These are phyloP conservation scores for Biston betularia DNA, from an alignment of 2,888 invertebrate species.

Conservation along the genomic window DNA sequence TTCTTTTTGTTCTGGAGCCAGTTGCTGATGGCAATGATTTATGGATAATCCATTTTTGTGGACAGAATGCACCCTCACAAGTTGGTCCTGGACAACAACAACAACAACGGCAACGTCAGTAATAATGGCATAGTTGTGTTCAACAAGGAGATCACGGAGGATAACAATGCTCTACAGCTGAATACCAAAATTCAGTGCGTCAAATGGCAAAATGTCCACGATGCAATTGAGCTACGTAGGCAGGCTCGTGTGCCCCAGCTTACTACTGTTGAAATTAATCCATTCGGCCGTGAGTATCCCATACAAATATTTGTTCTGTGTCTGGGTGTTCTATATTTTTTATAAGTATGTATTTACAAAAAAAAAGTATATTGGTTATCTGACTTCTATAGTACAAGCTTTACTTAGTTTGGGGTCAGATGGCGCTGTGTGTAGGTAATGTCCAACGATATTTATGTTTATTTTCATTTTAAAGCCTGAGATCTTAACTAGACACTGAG, in stretches of 20 bases:
- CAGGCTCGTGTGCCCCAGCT: not conserved
- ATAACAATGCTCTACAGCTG: not conserved
- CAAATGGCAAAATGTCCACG: not conserved
- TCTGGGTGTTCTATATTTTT: too few relatives aligned
- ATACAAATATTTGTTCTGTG: too few relatives aligned
- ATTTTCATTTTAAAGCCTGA: not conserved
- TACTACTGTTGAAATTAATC: not conserved
- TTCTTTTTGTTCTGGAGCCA: too few relatives aligned
- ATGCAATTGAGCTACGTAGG: not conserved
- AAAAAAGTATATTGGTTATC: too few relatives aligned
- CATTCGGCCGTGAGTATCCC: not conserved
- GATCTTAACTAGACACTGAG: too few relatives aligned
- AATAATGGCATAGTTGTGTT: not conserved
- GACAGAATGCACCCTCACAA: not conserved
- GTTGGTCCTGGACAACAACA: not conserved
- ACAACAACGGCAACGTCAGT: not conserved
- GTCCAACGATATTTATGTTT: too few relatives aligned
- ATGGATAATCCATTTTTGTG: not conserved
- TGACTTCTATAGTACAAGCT: too few relatives aligned
- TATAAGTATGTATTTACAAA: too few relatives aligned
- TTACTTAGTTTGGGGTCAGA: too few relatives aligned
- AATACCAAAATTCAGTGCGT: not conserved
- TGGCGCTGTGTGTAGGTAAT: too few relatives aligned
- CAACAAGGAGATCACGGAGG: not conserved
- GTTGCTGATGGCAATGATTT: too few relatives aligned